Conservation (phyloP, 1,140 invertebrate species). For the Hycleus phaleratus region DNA sequence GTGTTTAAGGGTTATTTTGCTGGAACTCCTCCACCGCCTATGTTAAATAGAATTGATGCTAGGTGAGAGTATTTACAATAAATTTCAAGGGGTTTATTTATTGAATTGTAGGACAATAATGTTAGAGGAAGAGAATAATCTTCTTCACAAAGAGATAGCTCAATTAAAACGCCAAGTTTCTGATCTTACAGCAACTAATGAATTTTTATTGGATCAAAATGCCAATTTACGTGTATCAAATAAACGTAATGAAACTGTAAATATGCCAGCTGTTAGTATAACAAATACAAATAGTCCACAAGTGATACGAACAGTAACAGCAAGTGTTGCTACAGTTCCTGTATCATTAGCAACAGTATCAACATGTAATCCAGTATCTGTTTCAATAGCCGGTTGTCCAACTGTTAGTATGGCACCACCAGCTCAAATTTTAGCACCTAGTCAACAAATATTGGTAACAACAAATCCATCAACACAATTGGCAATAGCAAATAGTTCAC, state of each 20-base stretch:
- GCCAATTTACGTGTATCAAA: conserved; percentile 63
- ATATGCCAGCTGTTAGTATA: conserved; percentile 51
- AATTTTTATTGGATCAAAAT: conserved; percentile 75
- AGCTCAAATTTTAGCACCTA: conserved; percentile 42
- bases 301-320: conserved; percentile 51
- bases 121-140: conserved; percentile 66
- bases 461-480: conserved; percentile 38
- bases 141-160: conserved; percentile 63
- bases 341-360: conserved; percentile 52
- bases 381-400: conserved; percentile 51
- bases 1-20: conserved; percentile 38
- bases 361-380: conserved; percentile 39
- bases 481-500: conserved; percentile 35
- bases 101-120: conserved; percentile 40
- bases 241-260: conserved; percentile 48
- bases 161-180: conserved; percentile 59
- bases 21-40: conserved; percentile 35
- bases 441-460: conserved; percentile 41
- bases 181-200: conserved; percentile 71
- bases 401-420: conserved; percentile 54
- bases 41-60: conserved; percentile 33
- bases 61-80: not conserved
- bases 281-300: conserved; percentile 45
- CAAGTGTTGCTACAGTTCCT: conserved; percentile 56
- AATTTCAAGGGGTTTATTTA: no score